Base-by-base conservation (phyloP, 2,888 invertebrate genomes). In the Ormyrus labotus region DNA sequence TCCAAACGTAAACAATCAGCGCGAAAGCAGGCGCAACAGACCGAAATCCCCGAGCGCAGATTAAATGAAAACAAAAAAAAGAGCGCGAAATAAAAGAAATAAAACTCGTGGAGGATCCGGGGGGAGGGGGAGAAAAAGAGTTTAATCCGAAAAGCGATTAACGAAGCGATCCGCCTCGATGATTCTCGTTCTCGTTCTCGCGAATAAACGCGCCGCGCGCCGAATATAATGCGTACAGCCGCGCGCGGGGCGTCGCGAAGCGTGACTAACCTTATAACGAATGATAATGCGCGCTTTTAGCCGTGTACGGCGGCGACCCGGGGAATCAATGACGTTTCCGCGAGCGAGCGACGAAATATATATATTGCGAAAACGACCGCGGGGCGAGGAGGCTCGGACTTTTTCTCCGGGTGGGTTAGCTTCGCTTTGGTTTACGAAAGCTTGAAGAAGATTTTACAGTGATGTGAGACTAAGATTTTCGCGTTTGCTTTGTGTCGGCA, bases 201-300 rank as follows among this genome's bases (percentile, higher is more conserved):
- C 57, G 53, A 48, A 13, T 34, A 34, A 34, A 57, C 69, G 60
- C 48, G 53, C 67, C 53, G n/a, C 57, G 50, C 50, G 51, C 65
- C 34, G 4, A 13, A 67, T 78, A 74, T 78, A 74, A 78, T 75
- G 74, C 48, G 61, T 57, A 57, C 51, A 13, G 13, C 13, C 13
- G 48, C 53, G 48, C 2, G 51, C 19, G 53, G 75, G 47, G 76
- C 19, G 34, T 48, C 70, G 65, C 60, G 71, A 48, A 72, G 72
- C 81, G 79, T 79, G 34, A 76, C 78, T 79, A 81, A 81, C 76
- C 64, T 81, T 72, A 79, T 76, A 79, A 68, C 81, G 76, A 76
- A 79, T 79, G 81, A 81, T 79, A 81, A 81, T 79, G 72, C 57
- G 57, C 58, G 69, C 68, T 72, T 80, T 72, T 61, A 55, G 68